Evolutionary conservation across 64 coral and sea anemone genomes (phyloP), one percentile per base, ranked within the genome.

Genomic region (Montipora foliosa): DNA sequence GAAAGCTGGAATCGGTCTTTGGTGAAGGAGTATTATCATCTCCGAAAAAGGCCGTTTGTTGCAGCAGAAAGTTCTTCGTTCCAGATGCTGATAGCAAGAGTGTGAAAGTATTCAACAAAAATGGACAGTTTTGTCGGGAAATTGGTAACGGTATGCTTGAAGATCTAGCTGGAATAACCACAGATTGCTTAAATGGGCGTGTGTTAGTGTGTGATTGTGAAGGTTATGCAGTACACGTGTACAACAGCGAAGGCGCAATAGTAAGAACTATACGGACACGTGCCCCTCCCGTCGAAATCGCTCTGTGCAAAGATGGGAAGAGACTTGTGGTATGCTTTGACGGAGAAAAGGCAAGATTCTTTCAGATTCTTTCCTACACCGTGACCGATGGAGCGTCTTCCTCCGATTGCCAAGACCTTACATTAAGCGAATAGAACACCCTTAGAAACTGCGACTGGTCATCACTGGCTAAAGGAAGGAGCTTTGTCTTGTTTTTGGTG

Each of bases 11-110:
- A 1, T 66, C 89, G 24, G 46, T 66, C n/a, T 94, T 94, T 83
- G 92, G 92, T 71, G 92, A 94, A 75, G 87, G 24, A 2, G 61
- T 66, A 0, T 87, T 94, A 6, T 8, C 4, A 45, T n/a, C 8
- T 19, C 70, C 69, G 4, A 50, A 75, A 14, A 94, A 94, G 11
- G 93, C 93, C 83, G 87, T 94, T 13, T 94, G 83, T 90, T 48
- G 67, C 16, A 70, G 89, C 90, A 79, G 79, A 0, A 52, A 78
- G 19, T 94, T 94, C 76, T 94, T 52, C 84, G 93, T 94, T 11
- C 48, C 55, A 53, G 79, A 94, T 58, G 6, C 2, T 67, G 58
- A 22, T 6, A 0, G 4, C 20, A 22, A 77, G 15, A 55, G 79
- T 17, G 58, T 94, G 0, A 51, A 68, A 16, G 87, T 94, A 10